Evolutionary conservation across 1,140 invertebrate genomes (phyloP).

Genomic region (Drosophila nannoptera): DNA sequence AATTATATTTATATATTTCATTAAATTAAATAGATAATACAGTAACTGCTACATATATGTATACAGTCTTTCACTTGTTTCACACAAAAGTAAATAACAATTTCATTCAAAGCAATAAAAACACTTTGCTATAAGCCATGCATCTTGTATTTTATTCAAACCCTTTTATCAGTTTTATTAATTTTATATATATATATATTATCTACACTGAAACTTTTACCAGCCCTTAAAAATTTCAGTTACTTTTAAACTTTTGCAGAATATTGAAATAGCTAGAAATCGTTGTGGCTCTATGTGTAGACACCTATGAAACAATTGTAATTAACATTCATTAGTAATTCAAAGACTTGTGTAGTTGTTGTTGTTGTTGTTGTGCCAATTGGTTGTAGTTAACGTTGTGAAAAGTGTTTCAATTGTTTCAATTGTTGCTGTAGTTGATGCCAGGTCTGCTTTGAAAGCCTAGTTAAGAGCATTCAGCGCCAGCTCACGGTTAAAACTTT

Average conservation of each 20-base stretch:
- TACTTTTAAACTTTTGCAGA: constrained; percentile 35
- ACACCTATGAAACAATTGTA: constrained; percentile 66
- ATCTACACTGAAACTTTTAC: constrained; percentile 68
- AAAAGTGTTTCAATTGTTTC: constrained; percentile 25
- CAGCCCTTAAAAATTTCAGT: constrained; percentile 78
- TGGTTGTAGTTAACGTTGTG: constrained; percentile 28
- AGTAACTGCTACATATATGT: constrained; percentile 12
- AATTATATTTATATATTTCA: constrained; percentile 14
- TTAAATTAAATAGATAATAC: constrained; percentile 55
- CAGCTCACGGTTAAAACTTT: constrained; percentile 58
- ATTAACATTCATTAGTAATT: constrained; percentile 61
- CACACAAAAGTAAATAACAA: constrained; percentile 28
- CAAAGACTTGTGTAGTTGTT: constrained; percentile 2
- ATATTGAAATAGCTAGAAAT: constrained; percentile 38
- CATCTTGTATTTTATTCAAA: constrained; percentile 48
- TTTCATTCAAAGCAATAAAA: constrained; percentile 35
- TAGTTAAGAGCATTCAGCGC: constrained; percentile 62
- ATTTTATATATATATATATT: constrained; percentile 35
- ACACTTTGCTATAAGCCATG: constrained; percentile 48
- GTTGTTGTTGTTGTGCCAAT: constrained; percentile 23
- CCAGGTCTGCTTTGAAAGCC: constrained; percentile 6
- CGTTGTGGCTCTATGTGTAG: constrained; percentile 46
- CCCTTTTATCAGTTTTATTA: constrained; percentile 8
- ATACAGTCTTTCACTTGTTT: constrained; percentile 57
- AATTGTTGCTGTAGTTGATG: constrained; percentile 26